Conservation (phyloP, 2,797 vertebrate species). For the Nyctibius grandis region DNA sequence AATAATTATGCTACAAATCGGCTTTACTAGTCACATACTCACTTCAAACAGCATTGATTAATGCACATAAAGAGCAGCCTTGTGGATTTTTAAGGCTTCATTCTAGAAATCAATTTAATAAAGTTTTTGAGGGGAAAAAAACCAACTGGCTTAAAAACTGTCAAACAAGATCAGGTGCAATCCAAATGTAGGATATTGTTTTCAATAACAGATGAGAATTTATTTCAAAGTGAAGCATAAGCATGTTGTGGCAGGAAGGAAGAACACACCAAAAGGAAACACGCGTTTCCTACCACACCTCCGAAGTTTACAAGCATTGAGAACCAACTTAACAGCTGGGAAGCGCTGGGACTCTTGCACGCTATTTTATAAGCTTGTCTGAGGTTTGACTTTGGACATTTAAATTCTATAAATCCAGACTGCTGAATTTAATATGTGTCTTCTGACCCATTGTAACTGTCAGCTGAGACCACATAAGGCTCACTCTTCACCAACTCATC, state of each 20-base stretch:
- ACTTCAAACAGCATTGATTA: conserved; percentile 43
- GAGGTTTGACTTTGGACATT: background rate
- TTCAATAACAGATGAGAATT: background rate
- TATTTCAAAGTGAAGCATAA: background rate
- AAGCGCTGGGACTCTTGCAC: background rate
- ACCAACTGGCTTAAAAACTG: background rate
- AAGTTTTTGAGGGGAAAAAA: background rate
- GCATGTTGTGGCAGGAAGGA: background rate
- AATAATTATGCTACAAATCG: background rate
- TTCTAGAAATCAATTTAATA: conserved; percentile 3
- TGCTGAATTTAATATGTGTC: background rate
- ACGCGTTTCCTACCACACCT: background rate
- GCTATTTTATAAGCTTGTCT: background rate
- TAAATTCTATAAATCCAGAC: background rate
- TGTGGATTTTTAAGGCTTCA: background rate
- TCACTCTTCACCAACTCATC: background rate
- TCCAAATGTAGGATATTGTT: background rate
- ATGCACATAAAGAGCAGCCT: background rate
- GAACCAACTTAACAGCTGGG: background rate
- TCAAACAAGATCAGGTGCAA: background rate
- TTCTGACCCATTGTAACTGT: background rate
- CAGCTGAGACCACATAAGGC: background rate
- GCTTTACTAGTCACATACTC: background rate
- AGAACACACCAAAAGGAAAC: background rate
- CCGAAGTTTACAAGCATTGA: background rate